Evolutionary conservation across 2,113 vertebrate species (phyloP).

Genomic region (Herpailurus yagouaroundi): DNA sequence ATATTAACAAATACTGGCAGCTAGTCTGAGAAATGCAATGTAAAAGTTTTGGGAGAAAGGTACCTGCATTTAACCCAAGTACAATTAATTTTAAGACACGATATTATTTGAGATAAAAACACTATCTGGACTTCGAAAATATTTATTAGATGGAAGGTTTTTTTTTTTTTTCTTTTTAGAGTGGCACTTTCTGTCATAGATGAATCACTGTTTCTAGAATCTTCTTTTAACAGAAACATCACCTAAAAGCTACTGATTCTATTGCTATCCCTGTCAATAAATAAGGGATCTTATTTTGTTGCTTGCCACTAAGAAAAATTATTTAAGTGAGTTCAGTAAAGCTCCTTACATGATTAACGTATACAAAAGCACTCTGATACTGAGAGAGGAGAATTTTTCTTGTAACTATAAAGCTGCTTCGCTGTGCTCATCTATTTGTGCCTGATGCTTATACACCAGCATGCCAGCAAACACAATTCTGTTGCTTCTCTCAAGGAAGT

Average conservation of each 20-base stretch:
- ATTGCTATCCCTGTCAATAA: background rate
- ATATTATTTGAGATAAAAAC: background rate
- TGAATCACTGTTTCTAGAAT: background rate
- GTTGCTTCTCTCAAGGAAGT: background rate
- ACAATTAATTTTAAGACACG: background rate
- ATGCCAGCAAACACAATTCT: background rate
- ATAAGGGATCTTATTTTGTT: background rate
- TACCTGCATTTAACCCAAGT: background rate
- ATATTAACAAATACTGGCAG: background rate
- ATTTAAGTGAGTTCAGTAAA: background rate
- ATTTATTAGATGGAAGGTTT: background rate
- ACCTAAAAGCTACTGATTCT: background rate
- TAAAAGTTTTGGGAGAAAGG: background rate
- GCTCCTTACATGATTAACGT: background rate
- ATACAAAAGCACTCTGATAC: background rate
- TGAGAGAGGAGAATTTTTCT: background rate
- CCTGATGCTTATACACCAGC: background rate
- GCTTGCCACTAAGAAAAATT: background rate
- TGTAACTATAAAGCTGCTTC: background rate
- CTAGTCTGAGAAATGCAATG: background rate
- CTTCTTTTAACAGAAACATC: background rate
- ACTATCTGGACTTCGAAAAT: background rate
- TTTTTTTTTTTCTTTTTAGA: background rate
- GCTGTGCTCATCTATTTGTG: background rate
- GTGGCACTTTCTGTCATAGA: background rate